Percentiles rank a stretch among this genome's conserved stretches.
phyloP scores from a whole-genome alignment of 1,140 invertebrate genomes.

The Ectropis grisescens region DNA sequence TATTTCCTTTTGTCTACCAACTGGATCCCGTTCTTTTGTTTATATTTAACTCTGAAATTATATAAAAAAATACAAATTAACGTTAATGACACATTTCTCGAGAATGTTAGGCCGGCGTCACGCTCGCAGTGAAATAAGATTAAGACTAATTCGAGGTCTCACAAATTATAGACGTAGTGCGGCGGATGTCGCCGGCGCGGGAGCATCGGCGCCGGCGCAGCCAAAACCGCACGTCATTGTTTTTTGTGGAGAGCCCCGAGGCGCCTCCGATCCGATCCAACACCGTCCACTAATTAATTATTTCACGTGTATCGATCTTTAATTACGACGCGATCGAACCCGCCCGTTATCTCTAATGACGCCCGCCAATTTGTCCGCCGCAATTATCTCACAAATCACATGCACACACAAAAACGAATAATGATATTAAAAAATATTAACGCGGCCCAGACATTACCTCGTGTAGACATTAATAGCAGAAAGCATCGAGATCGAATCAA shows the following conservation, averaged over 20 bases:
- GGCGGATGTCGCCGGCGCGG: slow-evolving; percentile 52
- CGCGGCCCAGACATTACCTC: slow-evolving; percentile 55
- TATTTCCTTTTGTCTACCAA: slow-evolving; percentile 12
- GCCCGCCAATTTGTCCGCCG: slow-evolving; percentile 59
- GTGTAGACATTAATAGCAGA: slow-evolving; percentile 56
- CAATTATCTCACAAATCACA: slow-evolving; percentile 61
- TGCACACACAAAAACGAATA: slow-evolving; percentile 46
- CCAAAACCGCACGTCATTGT: slow-evolving; percentile 66
- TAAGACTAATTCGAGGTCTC: slow-evolving; percentile 64
- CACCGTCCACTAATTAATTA: slow-evolving; percentile 63
- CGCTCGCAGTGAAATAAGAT: slow-evolving; percentile 51
- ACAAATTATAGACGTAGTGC: slow-evolving; percentile 57
- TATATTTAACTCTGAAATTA: slow-evolving; percentile 16
- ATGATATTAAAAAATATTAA: slow-evolving; percentile 58
- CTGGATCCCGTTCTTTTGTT: slow-evolving; percentile 12
- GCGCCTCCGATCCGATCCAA: slow-evolving; percentile 42
- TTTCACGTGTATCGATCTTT: slow-evolving; percentile 68
- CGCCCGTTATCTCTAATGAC: slow-evolving; percentile 61
- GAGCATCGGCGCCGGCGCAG: slow-evolving; percentile 51
- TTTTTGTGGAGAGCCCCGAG: slow-evolving; percentile 55
- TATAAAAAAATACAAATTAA: slow-evolving; percentile 48
- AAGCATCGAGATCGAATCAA: slow-evolving; percentile 67
- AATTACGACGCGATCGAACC: slow-evolving; percentile 55
- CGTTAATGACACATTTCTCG: slow-evolving; percentile 58
- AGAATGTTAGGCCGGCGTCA: slow-evolving; percentile 41